These are phyloP conservation scores for Phrynocephalus vlangalii DNA, from an alignment of 2,797 vertebrate species.

Conservation along the genomic window DNA sequence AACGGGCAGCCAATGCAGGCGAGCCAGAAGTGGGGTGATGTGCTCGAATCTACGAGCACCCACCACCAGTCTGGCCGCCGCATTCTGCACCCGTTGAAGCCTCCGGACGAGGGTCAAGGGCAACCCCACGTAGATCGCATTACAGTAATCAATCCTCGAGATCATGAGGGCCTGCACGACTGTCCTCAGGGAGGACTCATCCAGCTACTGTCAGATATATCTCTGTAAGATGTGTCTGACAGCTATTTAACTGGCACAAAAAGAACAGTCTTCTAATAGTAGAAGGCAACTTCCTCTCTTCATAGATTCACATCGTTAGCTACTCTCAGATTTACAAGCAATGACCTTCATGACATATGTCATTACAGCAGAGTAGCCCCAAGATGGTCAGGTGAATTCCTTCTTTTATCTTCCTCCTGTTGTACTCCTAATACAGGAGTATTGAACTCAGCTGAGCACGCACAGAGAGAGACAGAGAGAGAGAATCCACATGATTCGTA, in stretches of 20 bases:
- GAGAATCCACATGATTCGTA: background rate
- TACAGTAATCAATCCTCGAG: too few species aligned
- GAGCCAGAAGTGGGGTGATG: too few species aligned
- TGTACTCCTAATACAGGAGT: background rate
- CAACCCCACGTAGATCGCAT: too few species aligned
- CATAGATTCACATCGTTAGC: background rate
- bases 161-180: too few species aligned
- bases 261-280: background rate
- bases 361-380: background rate
- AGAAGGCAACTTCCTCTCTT: background rate
- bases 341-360: background rate
- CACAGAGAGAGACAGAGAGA: background rate
- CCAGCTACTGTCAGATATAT: too few species aligned
- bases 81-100: too few species aligned
- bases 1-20: too few species aligned
- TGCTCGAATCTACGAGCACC: too few species aligned
- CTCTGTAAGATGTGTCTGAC: background rate
- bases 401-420: background rate
- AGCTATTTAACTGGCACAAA: background rate
- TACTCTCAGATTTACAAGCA: background rate
- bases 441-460: background rate
- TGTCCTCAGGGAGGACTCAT: too few species aligned
- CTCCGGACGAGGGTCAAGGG: too few species aligned
- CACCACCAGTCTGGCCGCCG: too few species aligned
- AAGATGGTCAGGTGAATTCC: background rate